Evolutionary conservation across 37 sponge, comb jelly and placozoan genomes (phyloP).

Genomic region (Eunapius fragilis): DNA sequence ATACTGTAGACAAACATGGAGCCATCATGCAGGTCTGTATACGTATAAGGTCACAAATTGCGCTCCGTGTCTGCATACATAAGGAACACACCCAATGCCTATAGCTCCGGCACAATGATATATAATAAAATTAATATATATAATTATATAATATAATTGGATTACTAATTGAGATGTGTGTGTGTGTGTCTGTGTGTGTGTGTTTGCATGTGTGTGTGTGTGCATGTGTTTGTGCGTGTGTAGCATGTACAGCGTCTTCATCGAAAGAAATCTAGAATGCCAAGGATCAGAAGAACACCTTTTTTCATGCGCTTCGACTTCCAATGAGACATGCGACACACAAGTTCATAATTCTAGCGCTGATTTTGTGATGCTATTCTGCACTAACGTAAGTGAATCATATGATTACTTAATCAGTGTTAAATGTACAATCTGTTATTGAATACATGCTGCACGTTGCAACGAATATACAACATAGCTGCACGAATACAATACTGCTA

Average conservation of each 20-base stretch:
- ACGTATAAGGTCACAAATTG: too few relatives aligned
- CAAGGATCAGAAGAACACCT: not conserved
- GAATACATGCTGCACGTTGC: too few relatives aligned
- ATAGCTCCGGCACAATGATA: too few relatives aligned
- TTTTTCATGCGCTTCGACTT: not conserved
- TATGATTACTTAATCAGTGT: too few relatives aligned
- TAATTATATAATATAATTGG: not conserved
- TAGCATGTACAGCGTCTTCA: not conserved
- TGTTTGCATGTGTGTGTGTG: not conserved
- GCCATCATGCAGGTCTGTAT: too few relatives aligned
- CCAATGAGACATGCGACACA: not conserved
- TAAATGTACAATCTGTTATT: too few relatives aligned
- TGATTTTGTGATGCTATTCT: not conserved
- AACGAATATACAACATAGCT: too few relatives aligned
- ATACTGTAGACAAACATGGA: not conserved
- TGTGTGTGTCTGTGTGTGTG: not conserved
- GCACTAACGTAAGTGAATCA: not conserved
- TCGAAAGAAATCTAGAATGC: not conserved
- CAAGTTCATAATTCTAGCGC: not conserved
- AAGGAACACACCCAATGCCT: not conserved
- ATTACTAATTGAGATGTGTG: not conserved
- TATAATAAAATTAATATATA: too few relatives aligned
- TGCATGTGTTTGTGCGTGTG: not conserved
- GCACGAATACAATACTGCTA: too few relatives aligned
- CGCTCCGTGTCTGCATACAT: too few relatives aligned